These are phyloP conservation scores for Hypomesus transpacificus DNA, from an alignment of 2,113 vertebrate species.

Conservation along the genomic window DNA sequence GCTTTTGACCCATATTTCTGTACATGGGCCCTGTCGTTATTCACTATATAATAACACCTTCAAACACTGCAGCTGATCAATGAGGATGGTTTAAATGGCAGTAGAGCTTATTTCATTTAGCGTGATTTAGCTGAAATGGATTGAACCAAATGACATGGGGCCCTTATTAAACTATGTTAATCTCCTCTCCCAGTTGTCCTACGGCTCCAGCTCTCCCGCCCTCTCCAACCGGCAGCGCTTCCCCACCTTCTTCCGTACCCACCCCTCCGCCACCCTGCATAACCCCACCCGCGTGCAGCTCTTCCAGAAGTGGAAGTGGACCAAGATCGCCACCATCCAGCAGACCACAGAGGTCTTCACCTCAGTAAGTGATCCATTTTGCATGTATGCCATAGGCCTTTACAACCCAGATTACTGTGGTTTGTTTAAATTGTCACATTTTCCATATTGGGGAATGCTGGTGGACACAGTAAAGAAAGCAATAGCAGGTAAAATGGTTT, in stretches of 20 bases:
- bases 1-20: conserved; percentile 4
- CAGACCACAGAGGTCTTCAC: conserved; percentile 97
- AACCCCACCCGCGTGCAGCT: conserved; percentile 92
- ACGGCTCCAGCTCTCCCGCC: conserved; percentile 91
- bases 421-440: not conserved
- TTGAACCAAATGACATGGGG: not conserved
- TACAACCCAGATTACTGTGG: not conserved
- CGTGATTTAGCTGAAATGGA: not conserved
- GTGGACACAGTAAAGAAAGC: not conserved
- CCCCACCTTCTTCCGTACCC: conserved; percentile 92
- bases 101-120: not conserved
- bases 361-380: conserved; percentile 73
- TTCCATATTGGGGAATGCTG: too few species aligned
- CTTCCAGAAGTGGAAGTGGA: conserved; percentile 96
- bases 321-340: conserved; percentile 95
- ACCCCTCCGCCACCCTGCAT: conserved; percentile 90
- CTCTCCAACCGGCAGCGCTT: conserved; percentile 92
- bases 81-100: not conserved
- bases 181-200: conserved; percentile 78
- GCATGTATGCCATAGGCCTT: too few species aligned
- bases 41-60: too few species aligned
- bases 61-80: not conserved
- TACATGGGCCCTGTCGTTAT: not conserved
- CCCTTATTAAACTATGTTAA: not conserved
- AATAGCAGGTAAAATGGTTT: not conserved